Evolutionary conservation across 2,888 invertebrate species (phyloP).

Genomic region (Tiliacea aurago): DNA sequence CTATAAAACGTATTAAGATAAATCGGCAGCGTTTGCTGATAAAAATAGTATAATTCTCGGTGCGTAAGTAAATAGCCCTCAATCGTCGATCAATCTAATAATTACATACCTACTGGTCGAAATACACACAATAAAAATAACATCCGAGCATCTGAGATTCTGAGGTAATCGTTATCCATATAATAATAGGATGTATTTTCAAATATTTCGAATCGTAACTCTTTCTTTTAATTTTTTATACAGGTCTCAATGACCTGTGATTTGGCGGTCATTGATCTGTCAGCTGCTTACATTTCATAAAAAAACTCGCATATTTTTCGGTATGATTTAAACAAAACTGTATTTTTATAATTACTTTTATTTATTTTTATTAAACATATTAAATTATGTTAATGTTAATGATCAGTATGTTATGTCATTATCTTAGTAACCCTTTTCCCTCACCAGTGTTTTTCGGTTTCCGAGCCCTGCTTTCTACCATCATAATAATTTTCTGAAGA

Average conservation of each 20-base stretch:
- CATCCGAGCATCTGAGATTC: slow-evolving; percentile 24
- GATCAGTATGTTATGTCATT: background rate
- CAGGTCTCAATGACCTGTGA: slow-evolving; percentile 45
- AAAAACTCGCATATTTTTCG: background rate
- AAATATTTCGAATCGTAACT: background rate
- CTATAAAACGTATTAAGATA: background rate
- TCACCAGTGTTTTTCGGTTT: slow-evolving; percentile 26
- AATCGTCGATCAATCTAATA: background rate
- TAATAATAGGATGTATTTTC: slow-evolving; percentile 4
- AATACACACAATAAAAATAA: slow-evolving; percentile 2
- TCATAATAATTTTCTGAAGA: background rate
- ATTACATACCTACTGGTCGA: too few species aligned
- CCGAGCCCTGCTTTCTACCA: too few species aligned
- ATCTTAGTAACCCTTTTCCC: slow-evolving; percentile 13
- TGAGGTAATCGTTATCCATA: background rate
- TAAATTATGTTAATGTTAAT: background rate
- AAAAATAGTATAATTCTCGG: background rate
- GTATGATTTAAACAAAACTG: background rate
- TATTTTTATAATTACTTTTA: background rate
- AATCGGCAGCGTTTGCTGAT: background rate
- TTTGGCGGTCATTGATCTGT: slow-evolving; percentile 58
- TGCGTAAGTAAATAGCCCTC: background rate
- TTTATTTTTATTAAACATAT: too few species aligned
- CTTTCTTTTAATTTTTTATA: slow-evolving; percentile 9
- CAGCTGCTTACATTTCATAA: slow-evolving; percentile 15